Evolutionary conservation across 2,797 vertebrate genomes (phyloP).

Genomic region (Pseudochromis fuscus): DNA sequence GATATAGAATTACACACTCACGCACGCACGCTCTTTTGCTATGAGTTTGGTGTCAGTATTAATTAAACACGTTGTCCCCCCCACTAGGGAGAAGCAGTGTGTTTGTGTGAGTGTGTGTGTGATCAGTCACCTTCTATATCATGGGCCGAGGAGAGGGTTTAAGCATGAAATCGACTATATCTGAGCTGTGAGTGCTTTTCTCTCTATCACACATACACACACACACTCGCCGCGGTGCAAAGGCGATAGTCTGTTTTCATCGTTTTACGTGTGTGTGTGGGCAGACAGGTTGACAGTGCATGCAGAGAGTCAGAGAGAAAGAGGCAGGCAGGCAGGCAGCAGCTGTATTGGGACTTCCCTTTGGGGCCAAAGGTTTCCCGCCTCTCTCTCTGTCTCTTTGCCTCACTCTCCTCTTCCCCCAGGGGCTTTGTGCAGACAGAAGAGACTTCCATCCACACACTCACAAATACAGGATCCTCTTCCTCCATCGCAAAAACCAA

Average conservation of each 20-base stretch:
- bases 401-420: constrained; percentile 33
- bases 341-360: constrained; percentile 66
- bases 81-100: constrained; percentile 35
- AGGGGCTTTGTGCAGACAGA: constrained; percentile 56
- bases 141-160: constrained; percentile 28
- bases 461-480: constrained; percentile 29
- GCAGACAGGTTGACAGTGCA: constrained; percentile 66
- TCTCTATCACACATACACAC: neutral
- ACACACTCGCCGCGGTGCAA: constrained; percentile 1
- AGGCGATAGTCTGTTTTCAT: constrained; percentile 30
- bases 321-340: constrained; percentile 57
- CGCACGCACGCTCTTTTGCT: constrained; percentile 31
- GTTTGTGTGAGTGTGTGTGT: constrained; percentile 39
- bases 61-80: constrained; percentile 72
- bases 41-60: constrained; percentile 67
- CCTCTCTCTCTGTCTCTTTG: constrained; percentile 36
- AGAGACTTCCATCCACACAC: constrained; percentile 49
- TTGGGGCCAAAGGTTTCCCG: constrained; percentile 63
- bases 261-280: constrained; percentile 12
- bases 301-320: constrained; percentile 46
- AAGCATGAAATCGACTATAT: constrained; percentile 53
- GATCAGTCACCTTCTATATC: constrained; percentile 48
- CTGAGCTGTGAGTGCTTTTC: constrained; percentile 18
- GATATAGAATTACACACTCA: constrained; percentile 9
- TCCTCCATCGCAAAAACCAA: constrained; percentile 24